A percentile compares a stretch with the other conserved stretches of the same genome.
Evolutionary conservation across 1,140 invertebrate species (phyloP).

Genomic region (Protaetia brevitarsis): DNA sequence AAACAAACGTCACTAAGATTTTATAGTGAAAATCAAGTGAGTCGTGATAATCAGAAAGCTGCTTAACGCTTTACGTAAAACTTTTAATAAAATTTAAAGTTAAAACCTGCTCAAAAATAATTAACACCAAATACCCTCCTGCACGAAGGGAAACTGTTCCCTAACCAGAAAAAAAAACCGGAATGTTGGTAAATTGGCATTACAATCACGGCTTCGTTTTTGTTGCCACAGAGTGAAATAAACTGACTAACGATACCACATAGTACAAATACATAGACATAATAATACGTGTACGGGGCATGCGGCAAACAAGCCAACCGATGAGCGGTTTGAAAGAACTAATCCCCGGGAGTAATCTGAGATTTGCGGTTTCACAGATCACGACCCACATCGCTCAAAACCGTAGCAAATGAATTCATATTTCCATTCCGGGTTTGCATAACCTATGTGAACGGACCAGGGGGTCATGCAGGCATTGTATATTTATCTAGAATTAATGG

Average conservation of each 20-base stretch:
- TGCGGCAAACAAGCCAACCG: not conserved
- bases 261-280: not conserved
- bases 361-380: slow-evolving; percentile 21
- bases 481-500: slow-evolving; percentile 2
- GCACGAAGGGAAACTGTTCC: not conserved
- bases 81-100: too few species aligned
- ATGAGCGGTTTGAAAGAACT: slow-evolving; percentile 18
- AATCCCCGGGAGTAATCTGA: slow-evolving; percentile 20
- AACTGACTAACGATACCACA: slow-evolving; percentile 11
- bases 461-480: not conserved
- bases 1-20: too few species aligned
- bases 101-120: not conserved
- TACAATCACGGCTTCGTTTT: slow-evolving; percentile 8
- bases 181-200: slow-evolving; percentile 19
- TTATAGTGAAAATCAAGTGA: too few species aligned
- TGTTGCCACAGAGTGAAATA: slow-evolving; percentile 2
- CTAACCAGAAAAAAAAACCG: not conserved
- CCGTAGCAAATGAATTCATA: slow-evolving; percentile 6
- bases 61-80: too few species aligned
- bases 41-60: too few species aligned
- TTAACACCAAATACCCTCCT: not conserved
- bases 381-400: slow-evolving; percentile 9
- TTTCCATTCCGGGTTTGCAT: not conserved
- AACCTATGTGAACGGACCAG: not conserved
- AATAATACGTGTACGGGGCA: not conserved